Evolutionary conservation across 1,140 invertebrate species (phyloP).

Genomic region (Limonius californicus): DNA sequence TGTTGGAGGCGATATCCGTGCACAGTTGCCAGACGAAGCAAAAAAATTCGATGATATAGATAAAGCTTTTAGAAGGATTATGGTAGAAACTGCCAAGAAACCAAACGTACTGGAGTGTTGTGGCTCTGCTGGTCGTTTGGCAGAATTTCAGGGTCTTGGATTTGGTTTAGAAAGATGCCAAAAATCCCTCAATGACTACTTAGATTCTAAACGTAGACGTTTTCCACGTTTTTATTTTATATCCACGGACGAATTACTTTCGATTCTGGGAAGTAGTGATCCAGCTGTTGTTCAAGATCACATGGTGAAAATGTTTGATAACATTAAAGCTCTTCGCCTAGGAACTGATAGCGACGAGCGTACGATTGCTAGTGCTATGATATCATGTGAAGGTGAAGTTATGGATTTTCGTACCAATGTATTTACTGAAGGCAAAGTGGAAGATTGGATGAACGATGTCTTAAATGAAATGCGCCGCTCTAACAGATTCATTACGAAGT

Average conservation of each 20-base stretch:
- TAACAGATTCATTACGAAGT: slow-evolving; percentile 83
- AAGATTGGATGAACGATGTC: slow-evolving; percentile 87
- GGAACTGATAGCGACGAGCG: slow-evolving; percentile 58
- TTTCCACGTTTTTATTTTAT: slow-evolving; percentile 92
- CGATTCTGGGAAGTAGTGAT: slow-evolving; percentile 81
- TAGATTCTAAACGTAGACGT: slow-evolving; percentile 79
- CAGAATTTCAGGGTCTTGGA: slow-evolving; percentile 71
- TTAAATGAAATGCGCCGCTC: slow-evolving; percentile 78
- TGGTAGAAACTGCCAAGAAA: slow-evolving; percentile 74
- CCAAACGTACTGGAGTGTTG: slow-evolving; percentile 76
- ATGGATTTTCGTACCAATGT: slow-evolving; percentile 73
- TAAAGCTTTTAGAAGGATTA: slow-evolving; percentile 74
- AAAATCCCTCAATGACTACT: slow-evolving; percentile 85
- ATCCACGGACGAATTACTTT: slow-evolving; percentile 86
- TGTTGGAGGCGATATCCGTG: slow-evolving; percentile 78
- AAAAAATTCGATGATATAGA: slow-evolving; percentile 87
- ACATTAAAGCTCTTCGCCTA: slow-evolving; percentile 72
- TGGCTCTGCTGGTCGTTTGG: slow-evolving; percentile 63
- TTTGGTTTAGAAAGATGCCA: slow-evolving; percentile 80
- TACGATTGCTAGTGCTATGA: slow-evolving; percentile 69
- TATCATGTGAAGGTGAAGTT: slow-evolving; percentile 80
- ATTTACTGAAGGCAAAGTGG: slow-evolving; percentile 61
- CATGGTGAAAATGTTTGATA: slow-evolving; percentile 94
- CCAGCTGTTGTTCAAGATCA: slow-evolving; percentile 80
- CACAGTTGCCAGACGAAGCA: slow-evolving; percentile 81